phyloP scores from a whole-genome alignment of 1,140 invertebrate species.

The Galendromus occidentalis region DNA sequence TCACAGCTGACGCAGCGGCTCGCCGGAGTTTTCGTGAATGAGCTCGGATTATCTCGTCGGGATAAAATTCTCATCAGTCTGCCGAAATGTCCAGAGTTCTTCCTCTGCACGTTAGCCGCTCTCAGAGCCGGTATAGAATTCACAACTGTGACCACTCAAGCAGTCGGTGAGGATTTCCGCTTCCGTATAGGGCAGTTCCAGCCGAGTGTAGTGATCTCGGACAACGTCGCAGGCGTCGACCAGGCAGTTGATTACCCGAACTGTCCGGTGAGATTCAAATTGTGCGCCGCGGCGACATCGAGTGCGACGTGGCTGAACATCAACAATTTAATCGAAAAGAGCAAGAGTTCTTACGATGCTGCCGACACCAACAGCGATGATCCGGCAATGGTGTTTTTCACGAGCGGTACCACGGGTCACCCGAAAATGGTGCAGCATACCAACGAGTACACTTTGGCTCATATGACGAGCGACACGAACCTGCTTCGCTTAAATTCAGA shows the following conservation, averaged over 20 bases:
- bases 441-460: constrained; percentile 30
- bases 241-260: not conserved
- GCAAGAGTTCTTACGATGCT: not conserved
- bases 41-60: not conserved
- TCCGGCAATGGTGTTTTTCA: constrained; percentile 31
- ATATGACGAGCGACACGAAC: constrained; percentile 26
- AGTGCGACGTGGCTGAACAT: not conserved
- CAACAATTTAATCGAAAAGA: not conserved
- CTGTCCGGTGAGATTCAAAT: not conserved
- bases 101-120: constrained; percentile 28
- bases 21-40: not conserved
- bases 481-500: constrained; percentile 25
- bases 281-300: not conserved
- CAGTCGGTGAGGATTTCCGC: not conserved
- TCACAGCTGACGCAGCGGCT: not conserved
- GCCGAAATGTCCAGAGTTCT: constrained; percentile 29
- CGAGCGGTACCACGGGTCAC: constrained; percentile 34
- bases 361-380: constrained; percentile 25
- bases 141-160: not conserved
- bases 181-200: not conserved
- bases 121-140: constrained; percentile 20
- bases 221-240: not conserved
- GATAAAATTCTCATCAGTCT: constrained; percentile 28
- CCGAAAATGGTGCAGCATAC: constrained; percentile 35
- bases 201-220: not conserved